phyloP scores from a whole-genome alignment of 1,140 invertebrate genomes.

The Vollenhovia emeryi region DNA sequence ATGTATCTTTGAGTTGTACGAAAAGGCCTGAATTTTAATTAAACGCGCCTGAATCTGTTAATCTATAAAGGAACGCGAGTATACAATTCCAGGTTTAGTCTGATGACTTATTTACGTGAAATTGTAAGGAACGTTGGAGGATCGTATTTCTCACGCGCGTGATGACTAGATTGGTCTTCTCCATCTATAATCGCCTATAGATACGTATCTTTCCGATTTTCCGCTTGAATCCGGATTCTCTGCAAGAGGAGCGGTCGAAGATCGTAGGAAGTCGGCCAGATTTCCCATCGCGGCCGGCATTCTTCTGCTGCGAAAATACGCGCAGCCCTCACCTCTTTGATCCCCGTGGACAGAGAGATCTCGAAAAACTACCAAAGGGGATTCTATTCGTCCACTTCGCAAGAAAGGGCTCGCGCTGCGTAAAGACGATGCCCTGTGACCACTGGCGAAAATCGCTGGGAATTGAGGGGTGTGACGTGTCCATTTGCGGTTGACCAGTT shows the following conservation, averaged over 20 bases:
- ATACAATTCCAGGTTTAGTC: neutral
- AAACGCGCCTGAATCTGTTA: neutral
- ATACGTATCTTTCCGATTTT: slow-evolving; percentile 65
- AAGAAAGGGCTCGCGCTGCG: slow-evolving; percentile 73
- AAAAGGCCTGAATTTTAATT: neutral
- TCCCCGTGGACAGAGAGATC: slow-evolving; percentile 73
- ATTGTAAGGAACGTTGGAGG: slow-evolving; percentile 66
- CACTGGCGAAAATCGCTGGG: slow-evolving; percentile 79
- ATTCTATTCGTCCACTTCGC: slow-evolving; percentile 67
- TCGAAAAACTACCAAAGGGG: slow-evolving; percentile 81
- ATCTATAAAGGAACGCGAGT: neutral
- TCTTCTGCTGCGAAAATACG: slow-evolving; percentile 76
- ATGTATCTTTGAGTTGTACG: neutral
- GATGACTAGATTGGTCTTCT: slow-evolving; percentile 55
- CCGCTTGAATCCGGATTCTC: slow-evolving; percentile 21
- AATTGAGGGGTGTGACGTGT: slow-evolving; percentile 84
- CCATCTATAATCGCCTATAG: slow-evolving; percentile 59
- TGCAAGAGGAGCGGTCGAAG: slow-evolving; percentile 50
- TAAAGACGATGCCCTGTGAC: slow-evolving; percentile 59
- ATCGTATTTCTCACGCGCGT: slow-evolving; percentile 66
- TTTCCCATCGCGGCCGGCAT: slow-evolving; percentile 67
- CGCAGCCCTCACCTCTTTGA: slow-evolving; percentile 79
- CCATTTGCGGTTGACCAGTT: slow-evolving; percentile 85
- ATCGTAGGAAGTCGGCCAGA: slow-evolving; percentile 47
- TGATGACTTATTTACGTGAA: slow-evolving; percentile 73